A percentile compares a stretch with the other conserved stretches of the same genome.
These are phyloP conservation scores for Drosophila persimilis DNA, from an alignment of 1,140 invertebrate species.

Conservation along the genomic window DNA sequence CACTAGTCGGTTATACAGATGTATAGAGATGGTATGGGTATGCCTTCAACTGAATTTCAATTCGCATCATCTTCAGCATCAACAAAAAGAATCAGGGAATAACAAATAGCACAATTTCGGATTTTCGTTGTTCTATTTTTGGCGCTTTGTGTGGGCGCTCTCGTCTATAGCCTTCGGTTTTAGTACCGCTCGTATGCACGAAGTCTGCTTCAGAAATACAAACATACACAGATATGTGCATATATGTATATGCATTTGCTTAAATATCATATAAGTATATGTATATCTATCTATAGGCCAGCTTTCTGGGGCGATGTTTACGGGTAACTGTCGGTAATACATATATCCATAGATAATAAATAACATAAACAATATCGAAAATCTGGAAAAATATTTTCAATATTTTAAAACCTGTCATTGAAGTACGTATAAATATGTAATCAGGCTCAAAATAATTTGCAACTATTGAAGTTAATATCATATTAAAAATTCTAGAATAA, in stretches of 20 bases:
- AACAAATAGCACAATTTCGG: constrained; percentile 75
- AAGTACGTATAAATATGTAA: neutral
- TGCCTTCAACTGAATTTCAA: constrained; percentile 67
- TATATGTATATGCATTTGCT: constrained; percentile 30
- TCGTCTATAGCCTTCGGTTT: constrained; percentile 64
- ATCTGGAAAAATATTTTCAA: constrained; percentile 27
- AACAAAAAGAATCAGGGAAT: constrained; percentile 62
- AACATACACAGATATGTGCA: constrained; percentile 26
- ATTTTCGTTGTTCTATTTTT: constrained; percentile 67
- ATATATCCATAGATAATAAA: constrained; percentile 29
- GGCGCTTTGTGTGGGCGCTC: constrained; percentile 66
- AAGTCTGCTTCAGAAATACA: constrained; percentile 26
- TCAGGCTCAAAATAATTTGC: too few relatives aligned
- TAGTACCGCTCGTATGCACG: constrained; percentile 39
- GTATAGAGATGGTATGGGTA: constrained; percentile 19
- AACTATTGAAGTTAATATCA: too few relatives aligned
- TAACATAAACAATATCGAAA: constrained; percentile 33
- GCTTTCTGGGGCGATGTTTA: constrained; percentile 48
- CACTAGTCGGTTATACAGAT: constrained; percentile 1
- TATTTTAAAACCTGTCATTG: neutral
- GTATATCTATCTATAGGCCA: constrained; percentile 47
- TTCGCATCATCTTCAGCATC: constrained; percentile 71
- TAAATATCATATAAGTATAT: constrained; percentile 21
- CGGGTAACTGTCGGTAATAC: constrained; percentile 37
- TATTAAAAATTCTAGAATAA: neutral